Evolutionary conservation across 2,888 invertebrate genomes (phyloP).

Genomic region (Phymatocera aterrima): DNA sequence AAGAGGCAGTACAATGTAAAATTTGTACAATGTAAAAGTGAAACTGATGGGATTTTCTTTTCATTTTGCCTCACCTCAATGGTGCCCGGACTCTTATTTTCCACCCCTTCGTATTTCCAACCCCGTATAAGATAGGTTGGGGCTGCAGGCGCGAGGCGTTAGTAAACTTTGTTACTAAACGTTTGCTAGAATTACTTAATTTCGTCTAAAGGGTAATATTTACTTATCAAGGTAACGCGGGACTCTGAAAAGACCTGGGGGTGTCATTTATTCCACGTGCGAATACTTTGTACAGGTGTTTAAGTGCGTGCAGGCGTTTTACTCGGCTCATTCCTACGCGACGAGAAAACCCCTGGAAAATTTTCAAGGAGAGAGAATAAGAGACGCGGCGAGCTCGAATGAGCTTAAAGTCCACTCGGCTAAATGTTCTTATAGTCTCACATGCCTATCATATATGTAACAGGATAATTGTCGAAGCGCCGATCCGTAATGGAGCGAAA

Average conservation of each 20-base stretch:
- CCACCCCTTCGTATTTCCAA: not conserved
- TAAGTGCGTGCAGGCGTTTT: not conserved
- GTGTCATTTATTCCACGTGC: not conserved
- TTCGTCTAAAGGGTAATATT: slow-evolving; percentile 11
- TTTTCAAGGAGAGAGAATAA: not conserved
- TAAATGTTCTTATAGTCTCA: not conserved
- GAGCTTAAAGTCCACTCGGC: not conserved
- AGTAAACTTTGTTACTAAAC: not conserved
- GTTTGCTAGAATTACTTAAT: slow-evolving; percentile 8
- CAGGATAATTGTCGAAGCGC: not conserved
- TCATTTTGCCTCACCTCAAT: not conserved
- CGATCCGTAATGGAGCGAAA: not conserved
- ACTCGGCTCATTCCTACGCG: not conserved
- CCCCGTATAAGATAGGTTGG: not conserved
- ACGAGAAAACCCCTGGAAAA: not conserved
- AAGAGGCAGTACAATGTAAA: not conserved
- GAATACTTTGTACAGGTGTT: not conserved
- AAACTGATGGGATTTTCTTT: no score
- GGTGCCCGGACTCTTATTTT: not conserved
- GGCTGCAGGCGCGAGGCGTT: no score
- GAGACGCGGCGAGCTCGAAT: not conserved
- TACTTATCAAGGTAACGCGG: slow-evolving; percentile 17
- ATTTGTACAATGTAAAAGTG: no score
- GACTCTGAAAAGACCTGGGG: slow-evolving; percentile 1
- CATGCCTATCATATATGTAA: no score